Base-by-base conservation (phyloP, 2,113 vertebrate genomes). In the Microcebus griseorufus region DNA sequence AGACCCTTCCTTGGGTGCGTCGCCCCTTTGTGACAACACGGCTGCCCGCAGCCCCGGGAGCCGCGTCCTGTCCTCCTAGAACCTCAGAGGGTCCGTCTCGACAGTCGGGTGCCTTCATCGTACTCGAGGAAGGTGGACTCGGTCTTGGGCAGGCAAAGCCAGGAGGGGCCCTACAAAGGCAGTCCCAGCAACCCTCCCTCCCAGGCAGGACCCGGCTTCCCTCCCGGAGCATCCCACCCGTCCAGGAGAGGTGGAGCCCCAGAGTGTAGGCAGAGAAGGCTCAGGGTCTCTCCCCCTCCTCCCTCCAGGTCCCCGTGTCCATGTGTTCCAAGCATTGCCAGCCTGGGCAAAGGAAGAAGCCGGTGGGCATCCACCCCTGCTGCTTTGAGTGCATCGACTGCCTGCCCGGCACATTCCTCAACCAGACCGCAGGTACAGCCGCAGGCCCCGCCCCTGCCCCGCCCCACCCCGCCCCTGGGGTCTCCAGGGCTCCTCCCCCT, bases 331-430 rank as follows among this genome's bases (percentile, higher is more conserved):
- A 98, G 13, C 98, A 97, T 7, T 99, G 99, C 69, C 96, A 64
- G 0, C 64, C 16, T 0, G 99, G 99, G 17, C 88, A 99, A 69
- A 98, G 42, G 96, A 98, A 98, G 87, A 97, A 98, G 86, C 95
- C 97, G 1, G 95, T 96, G 0, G 99, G 99, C 8, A 97, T 98
- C 27, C 98, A 99, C 29, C 45, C 81, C 2, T 99, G 99, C 97
- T 99, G 99, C 97, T 99, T 99, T 0, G 97, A 98, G 93, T 99
- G 99, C 89, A 34, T 98, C 17, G 94, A 98, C 67, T 99, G 99
- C 86, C 95, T 87, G 1, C 83, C 98, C 0, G 98, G 98, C 62
- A 99, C 98, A 0, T 99, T 99, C 93, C 98, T 99, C 96, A 99
- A 99, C 86, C 93, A 75, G 73, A 98, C 96, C 0, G 25, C 96